Conservation (phyloP, 2,888 invertebrate species). For the Hylaea fasciaria region DNA sequence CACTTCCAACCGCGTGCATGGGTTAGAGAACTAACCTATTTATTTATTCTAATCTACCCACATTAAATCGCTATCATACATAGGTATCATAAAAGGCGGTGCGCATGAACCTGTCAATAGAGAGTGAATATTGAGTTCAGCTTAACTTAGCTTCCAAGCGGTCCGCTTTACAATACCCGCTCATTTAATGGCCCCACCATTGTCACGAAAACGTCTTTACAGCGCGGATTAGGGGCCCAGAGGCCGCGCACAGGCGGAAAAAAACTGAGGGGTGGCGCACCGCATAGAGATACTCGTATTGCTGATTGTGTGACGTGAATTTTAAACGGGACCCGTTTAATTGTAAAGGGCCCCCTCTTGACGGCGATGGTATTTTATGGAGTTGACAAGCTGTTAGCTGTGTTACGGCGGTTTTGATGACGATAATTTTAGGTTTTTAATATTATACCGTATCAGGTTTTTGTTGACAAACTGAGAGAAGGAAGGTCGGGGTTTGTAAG, state of each 20-base stretch:
- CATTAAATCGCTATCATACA: too few relatives aligned
- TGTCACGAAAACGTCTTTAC: conserved; percentile 68
- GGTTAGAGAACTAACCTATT: too few relatives aligned
- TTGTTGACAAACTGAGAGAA: too few relatives aligned
- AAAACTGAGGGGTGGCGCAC: conserved; percentile 60
- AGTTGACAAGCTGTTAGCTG: conserved; percentile 20
- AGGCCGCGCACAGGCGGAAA: conserved; percentile 47
- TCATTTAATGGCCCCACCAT: conserved; percentile 50
- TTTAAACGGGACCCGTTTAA: conserved; percentile 58
- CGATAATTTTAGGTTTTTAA: too few relatives aligned
- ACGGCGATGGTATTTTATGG: conserved; percentile 22
- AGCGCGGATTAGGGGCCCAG: conserved; percentile 66
- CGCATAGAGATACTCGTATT: conserved; percentile 64
- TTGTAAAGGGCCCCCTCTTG: conserved; percentile 37
- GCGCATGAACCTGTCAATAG: too few relatives aligned
- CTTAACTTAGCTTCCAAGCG: too few relatives aligned
- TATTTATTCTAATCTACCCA: too few relatives aligned
- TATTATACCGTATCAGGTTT: too few relatives aligned
- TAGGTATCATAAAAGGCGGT: too few relatives aligned
- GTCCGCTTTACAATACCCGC: conserved; percentile 26
- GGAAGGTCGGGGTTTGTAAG: too few relatives aligned
- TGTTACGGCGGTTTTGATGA: neutral
- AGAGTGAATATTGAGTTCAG: too few relatives aligned
- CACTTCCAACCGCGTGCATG: too few relatives aligned
- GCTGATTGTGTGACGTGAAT: conserved; percentile 65